Percentiles rank a stretch among this genome's conserved stretches.
These are phyloP conservation scores for Oscheius myriophilus DNA, from an alignment of 2,888 invertebrate species.

Conservation along the genomic window DNA sequence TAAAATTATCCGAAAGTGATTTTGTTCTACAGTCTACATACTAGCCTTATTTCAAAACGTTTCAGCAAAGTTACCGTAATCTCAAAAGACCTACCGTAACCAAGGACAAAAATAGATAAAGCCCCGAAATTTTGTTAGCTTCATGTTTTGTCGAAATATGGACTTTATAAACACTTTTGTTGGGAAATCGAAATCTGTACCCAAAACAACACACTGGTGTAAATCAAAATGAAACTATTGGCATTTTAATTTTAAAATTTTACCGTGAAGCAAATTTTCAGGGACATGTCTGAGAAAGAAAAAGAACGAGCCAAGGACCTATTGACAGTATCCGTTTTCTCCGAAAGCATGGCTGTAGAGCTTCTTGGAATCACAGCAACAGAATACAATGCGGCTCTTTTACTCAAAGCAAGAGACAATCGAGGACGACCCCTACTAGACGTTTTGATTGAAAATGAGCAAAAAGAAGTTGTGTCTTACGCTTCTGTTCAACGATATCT, in stretches of 20 bases:
- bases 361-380: conserved; percentile 77
- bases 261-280: conserved; percentile 10
- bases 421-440: conserved; percentile 84
- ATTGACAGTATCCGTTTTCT: conserved; percentile 91
- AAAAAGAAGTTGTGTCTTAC: conserved; percentile 70
- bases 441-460: conserved; percentile 92
- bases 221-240: not conserved
- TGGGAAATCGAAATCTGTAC: not conserved
- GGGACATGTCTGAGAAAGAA: conserved; percentile 77
- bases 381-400: conserved; percentile 85
- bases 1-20: too few species aligned
- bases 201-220: not conserved
- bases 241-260: not conserved
- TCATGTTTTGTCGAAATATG: not conserved
- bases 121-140: too few species aligned
- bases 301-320: conserved; percentile 93
- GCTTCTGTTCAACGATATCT: conserved; percentile 74
- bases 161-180: not conserved
- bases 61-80: too few species aligned
- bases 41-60: too few species aligned
- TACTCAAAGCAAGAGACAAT: conserved; percentile 92
- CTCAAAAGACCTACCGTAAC: too few species aligned
- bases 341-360: conserved; percentile 97
- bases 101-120: too few species aligned
- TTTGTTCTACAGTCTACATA: too few species aligned